Evolutionary conservation across 2,888 invertebrate genomes (phyloP).

Genomic region (Eustalomyia histrio): DNA sequence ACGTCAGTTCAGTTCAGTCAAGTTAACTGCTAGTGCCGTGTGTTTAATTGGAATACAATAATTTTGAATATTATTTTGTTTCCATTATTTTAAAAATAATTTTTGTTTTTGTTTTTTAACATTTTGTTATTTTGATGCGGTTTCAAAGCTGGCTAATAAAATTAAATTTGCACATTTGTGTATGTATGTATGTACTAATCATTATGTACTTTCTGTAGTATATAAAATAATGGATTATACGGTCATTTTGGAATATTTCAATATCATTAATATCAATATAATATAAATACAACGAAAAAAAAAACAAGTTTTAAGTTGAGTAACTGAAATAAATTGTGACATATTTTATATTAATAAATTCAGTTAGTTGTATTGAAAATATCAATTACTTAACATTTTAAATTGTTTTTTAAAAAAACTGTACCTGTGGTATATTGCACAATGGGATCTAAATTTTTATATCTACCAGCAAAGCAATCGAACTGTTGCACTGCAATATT

Average conservation of each 20-base stretch:
- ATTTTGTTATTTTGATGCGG: conserved; percentile 6
- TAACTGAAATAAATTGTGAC: not conserved
- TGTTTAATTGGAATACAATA: conserved; percentile 41
- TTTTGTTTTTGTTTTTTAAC: not conserved
- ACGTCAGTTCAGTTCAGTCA: conserved; percentile 47
- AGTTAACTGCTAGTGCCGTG: conserved; percentile 44
- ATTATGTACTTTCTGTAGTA: not conserved
- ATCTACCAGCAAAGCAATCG: too few species aligned
- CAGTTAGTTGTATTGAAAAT: not conserved
- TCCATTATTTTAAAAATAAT: not conserved
- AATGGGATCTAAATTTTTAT: too few species aligned
- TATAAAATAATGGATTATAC: not conserved
- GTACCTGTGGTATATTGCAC: too few species aligned
- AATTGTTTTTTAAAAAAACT: too few species aligned
- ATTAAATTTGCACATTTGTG: conserved; percentile 1
- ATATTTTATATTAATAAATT: not conserved
- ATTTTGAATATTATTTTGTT: conserved; percentile 26
- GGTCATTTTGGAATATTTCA: not conserved
- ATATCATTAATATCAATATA: not conserved
- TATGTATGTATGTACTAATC: not conserved
- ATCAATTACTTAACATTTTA: too few species aligned
- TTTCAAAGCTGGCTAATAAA: conserved; percentile 1
- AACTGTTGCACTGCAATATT: too few species aligned
- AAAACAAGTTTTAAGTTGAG: not conserved
- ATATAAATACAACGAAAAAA: not conserved